A percentile compares a stretch with the other conserved stretches of the same genome.
Evolutionary conservation across 2,113 vertebrate species (phyloP).

Genomic region (Carettochelys insculpta): DNA sequence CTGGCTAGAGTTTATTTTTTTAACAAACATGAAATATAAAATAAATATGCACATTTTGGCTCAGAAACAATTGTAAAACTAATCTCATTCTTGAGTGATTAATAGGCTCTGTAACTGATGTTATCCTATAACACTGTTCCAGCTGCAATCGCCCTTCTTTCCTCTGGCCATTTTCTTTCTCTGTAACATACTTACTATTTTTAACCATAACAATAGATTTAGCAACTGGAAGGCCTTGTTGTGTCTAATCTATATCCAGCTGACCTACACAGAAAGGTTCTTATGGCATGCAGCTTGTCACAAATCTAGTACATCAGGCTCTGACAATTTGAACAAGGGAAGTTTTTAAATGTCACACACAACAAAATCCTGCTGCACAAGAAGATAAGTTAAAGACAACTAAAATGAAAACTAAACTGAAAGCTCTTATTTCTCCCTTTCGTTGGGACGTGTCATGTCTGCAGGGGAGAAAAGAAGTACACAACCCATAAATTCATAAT

Average conservation of each 20-base stretch:
- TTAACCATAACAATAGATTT: conserved; percentile 18
- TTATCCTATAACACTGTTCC: not conserved
- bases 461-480: not conserved
- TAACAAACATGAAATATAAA: not conserved
- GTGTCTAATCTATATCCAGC: conserved; percentile 14
- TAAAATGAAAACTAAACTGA: conserved; percentile 7
- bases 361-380: not conserved
- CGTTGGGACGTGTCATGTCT: not conserved
- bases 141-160: not conserved
- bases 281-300: not conserved
- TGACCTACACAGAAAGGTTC: not conserved
- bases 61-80: conserved; percentile 13
- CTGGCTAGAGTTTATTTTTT: not conserved
- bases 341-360: conserved; percentile 5
- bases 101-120: not conserved
- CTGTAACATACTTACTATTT: conserved; percentile 48
- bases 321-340: conserved; percentile 4
- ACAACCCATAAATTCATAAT: not conserved
- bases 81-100: conserved; percentile 13
- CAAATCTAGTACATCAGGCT: not conserved
- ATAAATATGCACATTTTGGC: not conserved
- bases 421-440: not conserved
- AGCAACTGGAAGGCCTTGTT: not conserved
- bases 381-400: not conserved
- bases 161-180: conserved; percentile 37